Evolutionary conservation across 1,140 invertebrate genomes (phyloP).

Genomic region (Manduca sexta): DNA sequence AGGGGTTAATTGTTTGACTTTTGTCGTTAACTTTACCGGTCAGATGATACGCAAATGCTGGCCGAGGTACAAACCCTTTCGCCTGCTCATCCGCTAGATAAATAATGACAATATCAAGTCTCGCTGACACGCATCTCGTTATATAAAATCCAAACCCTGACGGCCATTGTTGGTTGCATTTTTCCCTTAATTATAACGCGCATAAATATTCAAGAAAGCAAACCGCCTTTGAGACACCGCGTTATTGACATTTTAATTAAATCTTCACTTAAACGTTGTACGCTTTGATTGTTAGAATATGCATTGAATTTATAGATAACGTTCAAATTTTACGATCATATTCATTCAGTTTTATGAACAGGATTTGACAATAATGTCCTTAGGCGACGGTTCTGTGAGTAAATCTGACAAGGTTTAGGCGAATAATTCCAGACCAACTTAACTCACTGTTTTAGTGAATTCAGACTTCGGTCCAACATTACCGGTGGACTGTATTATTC

Average conservation of each 20-base stretch:
- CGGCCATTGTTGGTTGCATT: slow-evolving; percentile 42
- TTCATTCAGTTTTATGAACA: slow-evolving; percentile 9
- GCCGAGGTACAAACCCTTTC: slow-evolving; percentile 11
- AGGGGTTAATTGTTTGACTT: slow-evolving; percentile 54
- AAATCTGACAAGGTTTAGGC: slow-evolving; percentile 9
- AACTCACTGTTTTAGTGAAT: slow-evolving; percentile 6
- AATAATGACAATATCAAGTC: slow-evolving; percentile 17
- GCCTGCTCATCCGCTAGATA: slow-evolving; percentile 17
- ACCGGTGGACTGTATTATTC: slow-evolving; percentile 11
- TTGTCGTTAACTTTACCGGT: slow-evolving; percentile 30
- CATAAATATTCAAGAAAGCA: slow-evolving; percentile 58
- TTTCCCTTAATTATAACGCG: slow-evolving; percentile 40
- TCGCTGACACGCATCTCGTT: slow-evolving; percentile 15
- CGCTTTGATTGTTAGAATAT: slow-evolving; percentile 47
- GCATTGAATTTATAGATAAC: slow-evolving; percentile 38
- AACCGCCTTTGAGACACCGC: slow-evolving; percentile 33
- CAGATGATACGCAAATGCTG: slow-evolving; percentile 40
- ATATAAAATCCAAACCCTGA: slow-evolving; percentile 27
- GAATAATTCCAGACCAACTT: slow-evolving; percentile 12
- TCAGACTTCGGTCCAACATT: slow-evolving; percentile 1
- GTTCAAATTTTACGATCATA: slow-evolving; percentile 8
- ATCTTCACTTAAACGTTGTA: slow-evolving; percentile 32
- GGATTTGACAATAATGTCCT: slow-evolving; percentile 18
- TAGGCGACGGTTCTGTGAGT: slow-evolving; percentile 7
- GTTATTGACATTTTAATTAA: slow-evolving; percentile 55